Evolutionary conservation across 2,797 vertebrate genomes (phyloP).

Genomic region (Galagoides demidoff): DNA sequence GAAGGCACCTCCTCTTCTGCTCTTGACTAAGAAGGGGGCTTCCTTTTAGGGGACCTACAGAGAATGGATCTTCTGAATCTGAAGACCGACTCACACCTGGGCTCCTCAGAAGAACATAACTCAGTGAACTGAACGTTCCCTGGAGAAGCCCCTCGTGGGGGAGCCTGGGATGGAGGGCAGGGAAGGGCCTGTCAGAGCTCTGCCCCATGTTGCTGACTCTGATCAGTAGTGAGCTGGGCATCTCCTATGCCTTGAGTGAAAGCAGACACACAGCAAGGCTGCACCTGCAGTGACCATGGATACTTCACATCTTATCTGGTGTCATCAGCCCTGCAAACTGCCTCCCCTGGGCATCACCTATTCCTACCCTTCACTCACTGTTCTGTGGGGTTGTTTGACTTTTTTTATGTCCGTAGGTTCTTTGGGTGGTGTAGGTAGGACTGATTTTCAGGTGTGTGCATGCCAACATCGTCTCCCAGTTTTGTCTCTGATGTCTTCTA

Average conservation of each 20-base stretch:
- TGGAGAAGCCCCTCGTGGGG: rapidly evolving
- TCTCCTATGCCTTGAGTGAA: rapidly evolving
- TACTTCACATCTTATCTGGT: rapidly evolving
- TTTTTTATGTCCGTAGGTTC: background rate
- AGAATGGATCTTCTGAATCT: background rate
- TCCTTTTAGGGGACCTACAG: background rate
- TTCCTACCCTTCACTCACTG: background rate
- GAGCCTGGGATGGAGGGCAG: background rate
- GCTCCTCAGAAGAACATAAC: background rate
- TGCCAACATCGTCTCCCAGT: background rate
- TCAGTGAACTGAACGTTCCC: background rate
- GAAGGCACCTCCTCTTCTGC: background rate
- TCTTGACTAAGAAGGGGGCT: background rate
- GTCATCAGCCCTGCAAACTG: background rate
- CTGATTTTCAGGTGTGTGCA: rapidly evolving
- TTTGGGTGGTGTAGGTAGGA: background rate
- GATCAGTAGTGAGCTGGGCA: rapidly evolving
- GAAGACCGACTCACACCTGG: background rate
- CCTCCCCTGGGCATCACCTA: background rate
- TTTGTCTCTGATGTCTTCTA: background rate
- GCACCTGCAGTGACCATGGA: background rate
- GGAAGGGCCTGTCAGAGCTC: background rate
- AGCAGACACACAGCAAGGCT: background rate
- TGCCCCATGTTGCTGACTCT: rapidly evolving
- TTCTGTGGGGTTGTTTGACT: background rate